Evolutionary conservation across 2,797 vertebrate genomes (phyloP).

Genomic region (Scarus forsteni): DNA sequence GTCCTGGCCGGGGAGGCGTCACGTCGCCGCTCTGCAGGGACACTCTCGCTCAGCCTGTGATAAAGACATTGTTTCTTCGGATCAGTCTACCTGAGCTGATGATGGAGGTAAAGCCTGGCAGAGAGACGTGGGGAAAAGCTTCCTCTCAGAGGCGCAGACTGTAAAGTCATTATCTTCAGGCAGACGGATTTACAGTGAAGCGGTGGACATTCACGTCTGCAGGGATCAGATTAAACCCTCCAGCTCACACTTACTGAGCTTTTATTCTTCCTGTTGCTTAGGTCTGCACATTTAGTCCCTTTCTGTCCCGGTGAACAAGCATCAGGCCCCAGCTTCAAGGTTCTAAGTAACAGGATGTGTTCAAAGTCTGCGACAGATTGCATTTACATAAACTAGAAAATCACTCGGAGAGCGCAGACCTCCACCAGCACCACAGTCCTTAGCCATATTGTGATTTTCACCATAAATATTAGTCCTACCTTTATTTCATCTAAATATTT

Average conservation of each 20-base stretch:
- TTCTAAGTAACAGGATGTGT: too few species aligned
- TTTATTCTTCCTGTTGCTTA: too few species aligned
- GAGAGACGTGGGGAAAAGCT: background rate
- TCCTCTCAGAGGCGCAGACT: conserved; percentile 15
- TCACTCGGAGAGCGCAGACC: too few species aligned
- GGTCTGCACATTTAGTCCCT: too few species aligned
- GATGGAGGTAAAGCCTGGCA: background rate
- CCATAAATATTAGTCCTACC: too few species aligned
- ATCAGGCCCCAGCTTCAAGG: too few species aligned
- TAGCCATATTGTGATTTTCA: too few species aligned
- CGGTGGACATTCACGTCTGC: background rate
- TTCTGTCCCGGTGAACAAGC: too few species aligned
- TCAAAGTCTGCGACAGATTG: too few species aligned
- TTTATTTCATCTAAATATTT: too few species aligned
- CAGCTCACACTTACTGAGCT: background rate
- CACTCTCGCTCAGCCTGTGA: background rate
- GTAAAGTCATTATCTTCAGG: conserved; percentile 23
- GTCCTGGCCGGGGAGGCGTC: background rate
- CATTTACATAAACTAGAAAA: too few species aligned
- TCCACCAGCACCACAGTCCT: too few species aligned
- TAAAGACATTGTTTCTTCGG: background rate
- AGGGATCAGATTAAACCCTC: background rate
- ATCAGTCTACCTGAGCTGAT: background rate
- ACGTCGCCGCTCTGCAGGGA: background rate
- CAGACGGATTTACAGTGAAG: background rate